Conservation (phyloP, 1,140 invertebrate species). For the Papilio glaucus region DNA sequence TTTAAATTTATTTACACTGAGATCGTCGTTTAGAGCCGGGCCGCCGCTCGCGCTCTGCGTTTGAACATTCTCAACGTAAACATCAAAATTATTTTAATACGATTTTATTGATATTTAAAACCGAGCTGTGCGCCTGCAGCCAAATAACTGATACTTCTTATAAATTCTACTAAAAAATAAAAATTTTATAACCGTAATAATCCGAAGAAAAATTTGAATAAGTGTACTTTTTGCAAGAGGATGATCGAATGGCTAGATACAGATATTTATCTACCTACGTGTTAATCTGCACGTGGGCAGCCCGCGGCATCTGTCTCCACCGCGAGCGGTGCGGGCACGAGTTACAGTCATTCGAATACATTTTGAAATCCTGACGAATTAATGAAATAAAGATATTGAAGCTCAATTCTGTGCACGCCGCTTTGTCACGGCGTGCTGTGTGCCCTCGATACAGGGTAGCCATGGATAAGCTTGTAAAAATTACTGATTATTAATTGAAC, state of each 20-base stretch:
- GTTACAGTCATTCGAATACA: too few relatives aligned
- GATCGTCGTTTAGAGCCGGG: slow-evolving; percentile 6
- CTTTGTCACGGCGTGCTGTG: too few relatives aligned
- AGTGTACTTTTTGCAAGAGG: background rate
- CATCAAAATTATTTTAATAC: slow-evolving; percentile 17
- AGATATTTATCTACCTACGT: too few relatives aligned
- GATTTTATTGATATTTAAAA: slow-evolving; percentile 17
- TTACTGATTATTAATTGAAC: too few relatives aligned
- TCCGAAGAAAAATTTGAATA: background rate
- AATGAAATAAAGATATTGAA: too few relatives aligned
- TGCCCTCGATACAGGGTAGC: too few relatives aligned
- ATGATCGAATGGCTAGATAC: background rate
- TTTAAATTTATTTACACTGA: slow-evolving; percentile 8
- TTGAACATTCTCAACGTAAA: background rate
- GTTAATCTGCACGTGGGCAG: background rate
- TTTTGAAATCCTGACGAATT: too few relatives aligned
- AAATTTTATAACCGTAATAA: background rate
- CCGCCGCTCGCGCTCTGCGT: background rate
- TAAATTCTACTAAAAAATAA: slow-evolving; percentile 8
- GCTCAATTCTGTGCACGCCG: too few relatives aligned
- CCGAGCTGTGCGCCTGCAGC: background rate
- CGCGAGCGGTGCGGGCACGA: too few relatives aligned
- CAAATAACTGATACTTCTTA: background rate
- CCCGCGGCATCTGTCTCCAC: too few relatives aligned
- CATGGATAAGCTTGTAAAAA: too few relatives aligned